Base-by-base conservation (phyloP, 2,888 invertebrate genomes). In the Hydrotaea diabolus region DNA sequence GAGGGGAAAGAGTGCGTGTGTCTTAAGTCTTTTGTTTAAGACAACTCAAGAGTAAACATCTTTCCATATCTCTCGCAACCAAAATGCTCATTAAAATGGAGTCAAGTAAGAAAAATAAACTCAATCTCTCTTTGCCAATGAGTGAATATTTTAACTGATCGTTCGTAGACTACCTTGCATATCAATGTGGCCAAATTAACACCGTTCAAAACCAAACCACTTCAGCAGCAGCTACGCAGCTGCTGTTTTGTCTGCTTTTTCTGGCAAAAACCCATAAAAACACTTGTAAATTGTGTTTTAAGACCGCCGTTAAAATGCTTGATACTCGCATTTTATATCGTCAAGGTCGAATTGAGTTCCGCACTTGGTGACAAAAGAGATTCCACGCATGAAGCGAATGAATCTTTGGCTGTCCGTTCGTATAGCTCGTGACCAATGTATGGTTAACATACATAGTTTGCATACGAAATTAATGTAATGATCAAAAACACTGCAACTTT, bases 11-110 rank as follows among this genome's bases (percentile, higher is more conserved):
- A 4, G 55, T 55, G 62, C 59, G 49, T 59, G 26, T 26, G 57
- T 71, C 77, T 72, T 77, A 62, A 71, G 59, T 71, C 71, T 77
- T 71, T 77, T 59, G 31, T 59, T 43, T 19, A 9, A 19, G 11
- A 39, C 21, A 13, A 59, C 36, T 64, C 36, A 39, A 39, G 36
- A 36, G 64, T 36, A 31, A 31, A 31, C n/a, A n/a, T 15, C 31
- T 31, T 17, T 1, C 13, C 0, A 9, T n/a, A 26, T 62, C 31
- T 64, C 39, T 73, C 4, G 31, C 15, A 53, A 36, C 17, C n/a
- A n/a, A n/a, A n/a, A n/a, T 71, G 23, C 2, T 31, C 7, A 9
- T 72, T 15, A 17, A 71, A 17, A 9, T 72, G 26, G 19, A 36
- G 5, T 5, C 8, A 36, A 36, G 3, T 36, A 8, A 36, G 36